These are phyloP conservation scores for Spilarctia lutea DNA, from an alignment of 2,888 invertebrate species.

Conservation along the genomic window DNA sequence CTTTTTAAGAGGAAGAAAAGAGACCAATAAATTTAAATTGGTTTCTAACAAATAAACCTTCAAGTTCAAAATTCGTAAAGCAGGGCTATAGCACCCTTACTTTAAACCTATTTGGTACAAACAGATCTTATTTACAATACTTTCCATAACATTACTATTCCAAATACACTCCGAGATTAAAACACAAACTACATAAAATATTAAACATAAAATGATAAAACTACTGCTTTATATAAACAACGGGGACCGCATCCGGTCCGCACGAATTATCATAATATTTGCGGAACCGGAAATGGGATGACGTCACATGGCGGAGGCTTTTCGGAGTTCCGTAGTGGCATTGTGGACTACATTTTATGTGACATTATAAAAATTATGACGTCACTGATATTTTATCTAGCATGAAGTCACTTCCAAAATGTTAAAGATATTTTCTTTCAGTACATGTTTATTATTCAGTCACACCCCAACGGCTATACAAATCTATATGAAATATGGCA, in stretches of 20 bases:
- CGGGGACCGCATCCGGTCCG: constrained; percentile 44
- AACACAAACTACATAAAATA: constrained; percentile 32
- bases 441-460: neutral
- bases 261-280: constrained; percentile 61
- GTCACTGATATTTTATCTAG: constrained; percentile 16
- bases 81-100: neutral
- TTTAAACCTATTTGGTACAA: neutral
- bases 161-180: constrained; percentile 12
- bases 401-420: neutral
- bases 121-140: neutral
- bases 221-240: constrained; percentile 50
- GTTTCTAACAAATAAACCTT: neutral
- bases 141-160: constrained; percentile 3
- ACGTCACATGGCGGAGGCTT: constrained; percentile 52
- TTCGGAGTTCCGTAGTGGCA: constrained; percentile 42
- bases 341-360: constrained; percentile 43
- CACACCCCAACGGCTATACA: neutral
- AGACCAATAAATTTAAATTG: too few species aligned
- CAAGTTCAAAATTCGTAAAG: neutral
- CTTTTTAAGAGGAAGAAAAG: too few species aligned
- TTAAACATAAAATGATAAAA: constrained; percentile 52
- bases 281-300: constrained; percentile 56
- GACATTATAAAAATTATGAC: constrained; percentile 18
- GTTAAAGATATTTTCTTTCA: neutral
- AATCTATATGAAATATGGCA: neutral